Conservation (phyloP, 2,797 vertebrate species). For the Babyrousa celebensis region DNA sequence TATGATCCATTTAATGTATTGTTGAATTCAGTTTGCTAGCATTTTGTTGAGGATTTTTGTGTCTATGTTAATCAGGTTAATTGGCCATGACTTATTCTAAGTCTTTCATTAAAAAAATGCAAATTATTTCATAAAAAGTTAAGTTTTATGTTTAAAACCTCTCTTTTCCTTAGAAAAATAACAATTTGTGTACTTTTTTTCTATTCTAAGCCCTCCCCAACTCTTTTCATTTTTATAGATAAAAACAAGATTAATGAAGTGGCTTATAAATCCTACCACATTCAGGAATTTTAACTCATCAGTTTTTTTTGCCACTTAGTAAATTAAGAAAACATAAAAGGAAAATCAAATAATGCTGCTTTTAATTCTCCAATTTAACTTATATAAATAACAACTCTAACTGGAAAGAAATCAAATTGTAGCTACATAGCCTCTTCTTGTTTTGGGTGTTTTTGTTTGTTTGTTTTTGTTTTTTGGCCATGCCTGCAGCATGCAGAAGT, state of each 20-base stretch:
- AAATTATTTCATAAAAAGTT: constrained; percentile 53
- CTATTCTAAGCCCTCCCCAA: neutral
- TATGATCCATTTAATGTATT: neutral
- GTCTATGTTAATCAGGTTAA: neutral
- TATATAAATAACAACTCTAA: constrained; percentile 19
- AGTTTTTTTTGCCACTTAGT: constrained; percentile 27
- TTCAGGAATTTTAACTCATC: neutral
- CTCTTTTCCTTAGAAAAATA: constrained; percentile 25
- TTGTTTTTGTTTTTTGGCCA: too few species aligned
- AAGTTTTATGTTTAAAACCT: constrained; percentile 53
- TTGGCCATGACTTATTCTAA: constrained; percentile 18
- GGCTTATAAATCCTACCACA: neutral
- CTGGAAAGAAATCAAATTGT: neutral
- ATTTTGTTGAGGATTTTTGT: neutral
- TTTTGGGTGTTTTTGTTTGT: too few species aligned
- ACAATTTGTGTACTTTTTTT: constrained; percentile 30
- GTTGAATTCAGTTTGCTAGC: neutral
- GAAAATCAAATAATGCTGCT: constrained; percentile 36
- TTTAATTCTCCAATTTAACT: constrained; percentile 8
- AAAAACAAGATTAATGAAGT: constrained; percentile 21
- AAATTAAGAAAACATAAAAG: constrained; percentile 57
- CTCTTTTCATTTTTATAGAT: constrained; percentile 41
- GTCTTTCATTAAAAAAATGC: constrained; percentile 25
- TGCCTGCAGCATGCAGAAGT: too few species aligned
- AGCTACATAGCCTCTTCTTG: neutral